Conservation (phyloP, 2,113 vertebrate genomes). For the Nestor notabilis region DNA sequence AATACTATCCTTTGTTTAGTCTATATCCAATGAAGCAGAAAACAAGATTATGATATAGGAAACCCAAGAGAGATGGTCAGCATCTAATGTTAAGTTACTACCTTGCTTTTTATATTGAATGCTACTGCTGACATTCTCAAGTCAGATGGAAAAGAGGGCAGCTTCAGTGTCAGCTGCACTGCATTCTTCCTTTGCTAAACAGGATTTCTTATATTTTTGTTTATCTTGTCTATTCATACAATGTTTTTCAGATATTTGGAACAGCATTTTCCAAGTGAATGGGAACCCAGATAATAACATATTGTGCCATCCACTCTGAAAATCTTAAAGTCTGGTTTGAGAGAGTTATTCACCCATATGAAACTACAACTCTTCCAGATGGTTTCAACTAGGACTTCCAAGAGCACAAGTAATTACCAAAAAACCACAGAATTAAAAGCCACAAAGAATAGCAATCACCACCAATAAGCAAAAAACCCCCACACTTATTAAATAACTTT, state of each 20-base stretch:
- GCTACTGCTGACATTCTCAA: background rate
- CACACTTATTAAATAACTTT: background rate
- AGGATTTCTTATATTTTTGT: background rate
- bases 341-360: background rate
- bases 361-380: background rate
- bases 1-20: background rate
- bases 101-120: background rate
- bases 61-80: background rate
- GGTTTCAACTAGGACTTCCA: background rate
- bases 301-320: background rate
- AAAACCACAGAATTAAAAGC: background rate
- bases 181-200: background rate
- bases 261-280: background rate
- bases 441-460: background rate
- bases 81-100: background rate
- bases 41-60: background rate
- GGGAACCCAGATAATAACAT: background rate
- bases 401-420: background rate
- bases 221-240: background rate
- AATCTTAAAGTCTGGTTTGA: background rate
- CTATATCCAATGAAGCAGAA: background rate
- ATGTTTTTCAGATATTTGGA: background rate
- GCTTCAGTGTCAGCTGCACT: background rate
- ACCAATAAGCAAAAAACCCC: background rate
- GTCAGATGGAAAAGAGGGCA: background rate